Conservation (phyloP, 1,140 invertebrate species). For the Cardiocondyla obscurior region DNA sequence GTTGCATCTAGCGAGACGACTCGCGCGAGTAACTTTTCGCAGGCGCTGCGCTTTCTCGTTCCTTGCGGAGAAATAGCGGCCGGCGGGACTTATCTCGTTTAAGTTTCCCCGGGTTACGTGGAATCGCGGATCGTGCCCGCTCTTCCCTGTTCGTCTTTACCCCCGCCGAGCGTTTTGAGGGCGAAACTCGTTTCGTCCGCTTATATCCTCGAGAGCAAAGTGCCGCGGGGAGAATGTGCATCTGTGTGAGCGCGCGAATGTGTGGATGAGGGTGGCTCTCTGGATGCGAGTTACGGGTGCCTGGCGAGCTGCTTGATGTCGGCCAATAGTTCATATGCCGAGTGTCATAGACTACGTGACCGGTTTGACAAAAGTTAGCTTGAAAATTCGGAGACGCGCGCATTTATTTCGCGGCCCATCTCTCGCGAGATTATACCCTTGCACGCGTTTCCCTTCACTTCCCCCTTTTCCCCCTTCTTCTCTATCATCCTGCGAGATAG, state of each 20-base stretch:
- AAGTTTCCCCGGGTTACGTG: constrained; percentile 50
- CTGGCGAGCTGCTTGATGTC: constrained; percentile 67
- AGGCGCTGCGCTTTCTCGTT: constrained; percentile 17
- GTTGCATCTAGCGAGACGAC: neutral
- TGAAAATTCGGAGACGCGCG: constrained; percentile 72
- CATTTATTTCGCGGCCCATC: constrained; percentile 72
- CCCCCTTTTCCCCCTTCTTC: too few species aligned
- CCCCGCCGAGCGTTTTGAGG: constrained; percentile 38
- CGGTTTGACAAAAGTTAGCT: constrained; percentile 69
- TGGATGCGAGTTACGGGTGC: constrained; percentile 54
- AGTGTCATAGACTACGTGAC: constrained; percentile 73
- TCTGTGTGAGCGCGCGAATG: neutral
- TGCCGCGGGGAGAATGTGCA: constrained; percentile 18
- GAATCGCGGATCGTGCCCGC: constrained; percentile 45
- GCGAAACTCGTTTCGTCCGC: constrained; percentile 59
- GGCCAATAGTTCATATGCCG: constrained; percentile 76
- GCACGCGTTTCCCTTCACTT: neutral
- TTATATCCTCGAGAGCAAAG: constrained; percentile 66
- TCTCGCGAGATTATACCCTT: constrained; percentile 67
- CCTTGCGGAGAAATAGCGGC: constrained; percentile 31
- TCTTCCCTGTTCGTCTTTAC: constrained; percentile 47
- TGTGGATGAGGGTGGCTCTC: constrained; percentile 16
- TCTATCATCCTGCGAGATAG: constrained; percentile 4
- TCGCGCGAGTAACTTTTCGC: constrained; percentile 30
- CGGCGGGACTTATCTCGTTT: constrained; percentile 47